A percentile compares a stretch with the other conserved stretches of the same genome.
Evolutionary conservation across 2,797 vertebrate genomes (phyloP).

Genomic region (Schizothorax lantsangensis): DNA sequence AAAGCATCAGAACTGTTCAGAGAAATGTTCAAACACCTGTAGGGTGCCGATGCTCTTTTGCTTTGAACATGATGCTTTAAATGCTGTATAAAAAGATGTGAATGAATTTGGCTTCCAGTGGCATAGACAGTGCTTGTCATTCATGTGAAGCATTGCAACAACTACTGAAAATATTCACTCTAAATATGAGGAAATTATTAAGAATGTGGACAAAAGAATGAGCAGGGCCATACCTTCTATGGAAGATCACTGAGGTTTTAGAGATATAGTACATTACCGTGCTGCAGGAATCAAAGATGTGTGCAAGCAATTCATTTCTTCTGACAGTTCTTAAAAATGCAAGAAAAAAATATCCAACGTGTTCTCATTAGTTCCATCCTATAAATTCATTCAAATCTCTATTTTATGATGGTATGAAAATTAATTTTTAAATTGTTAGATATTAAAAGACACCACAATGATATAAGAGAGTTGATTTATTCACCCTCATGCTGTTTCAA

Average conservation of each 20-base stretch:
- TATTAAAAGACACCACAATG: background rate
- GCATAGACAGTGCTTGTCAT: background rate
- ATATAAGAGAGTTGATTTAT: background rate
- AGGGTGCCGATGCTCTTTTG: background rate
- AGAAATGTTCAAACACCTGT: background rate
- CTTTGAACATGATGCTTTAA: background rate
- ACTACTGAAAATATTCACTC: background rate
- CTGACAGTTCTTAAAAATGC: background rate
- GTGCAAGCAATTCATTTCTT: background rate
- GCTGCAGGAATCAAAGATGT: background rate
- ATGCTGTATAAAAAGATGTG: background rate
- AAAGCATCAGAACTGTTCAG: background rate
- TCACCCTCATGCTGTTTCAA: background rate
- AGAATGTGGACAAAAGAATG: background rate
- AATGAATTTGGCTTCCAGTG: background rate
- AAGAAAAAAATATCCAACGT: background rate
- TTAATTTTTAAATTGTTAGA: background rate
- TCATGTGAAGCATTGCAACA: background rate
- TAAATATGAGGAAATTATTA: background rate
- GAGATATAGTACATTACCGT: background rate
- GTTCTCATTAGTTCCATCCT: background rate
- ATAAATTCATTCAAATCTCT: background rate
- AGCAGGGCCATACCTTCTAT: background rate
- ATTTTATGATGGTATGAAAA: background rate
- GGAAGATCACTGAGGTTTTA: background rate